These are phyloP conservation scores for Harpegnathos saltator DNA, from an alignment of 1,140 invertebrate genomes.

Conservation along the genomic window DNA sequence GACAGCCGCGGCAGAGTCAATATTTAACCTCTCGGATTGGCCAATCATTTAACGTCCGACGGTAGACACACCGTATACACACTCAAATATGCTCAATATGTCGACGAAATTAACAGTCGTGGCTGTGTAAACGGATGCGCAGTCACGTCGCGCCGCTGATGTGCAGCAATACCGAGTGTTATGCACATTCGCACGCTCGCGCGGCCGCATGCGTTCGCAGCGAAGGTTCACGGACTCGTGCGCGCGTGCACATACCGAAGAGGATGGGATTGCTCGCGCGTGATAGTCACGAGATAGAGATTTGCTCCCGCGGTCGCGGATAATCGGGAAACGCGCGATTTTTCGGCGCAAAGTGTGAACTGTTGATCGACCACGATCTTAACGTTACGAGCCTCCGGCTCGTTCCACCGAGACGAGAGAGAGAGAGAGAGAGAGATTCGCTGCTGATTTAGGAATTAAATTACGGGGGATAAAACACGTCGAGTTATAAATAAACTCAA, in stretches of 20 bases:
- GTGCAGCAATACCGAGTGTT: slow-evolving; percentile 52
- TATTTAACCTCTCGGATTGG: slow-evolving; percentile 58
- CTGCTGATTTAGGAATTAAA: no score
- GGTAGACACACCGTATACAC: slow-evolving; percentile 32
- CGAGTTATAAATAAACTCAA: no score
- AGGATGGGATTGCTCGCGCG: slow-evolving; percentile 18
- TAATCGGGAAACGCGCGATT: not conserved
- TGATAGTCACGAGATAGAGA: not conserved
- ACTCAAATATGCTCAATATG: slow-evolving; percentile 59
- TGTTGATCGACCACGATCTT: not conserved
- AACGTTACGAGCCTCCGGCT: no score
- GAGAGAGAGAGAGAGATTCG: no score
- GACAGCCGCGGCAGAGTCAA: slow-evolving; percentile 48
- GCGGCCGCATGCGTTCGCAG: slow-evolving; percentile 31
- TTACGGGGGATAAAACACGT: no score
- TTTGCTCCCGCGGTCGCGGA: not conserved
- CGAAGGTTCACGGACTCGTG: slow-evolving; percentile 8
- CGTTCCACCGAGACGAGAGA: no score
- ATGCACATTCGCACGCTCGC: slow-evolving; percentile 46
- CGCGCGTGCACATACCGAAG: slow-evolving; percentile 24
- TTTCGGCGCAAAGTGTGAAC: not conserved
- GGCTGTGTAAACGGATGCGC: slow-evolving; percentile 49
- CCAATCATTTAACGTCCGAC: slow-evolving; percentile 58
- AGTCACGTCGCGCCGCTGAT: slow-evolving; percentile 45
- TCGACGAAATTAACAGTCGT: slow-evolving; percentile 55